Evolutionary conservation across 2,113 vertebrate genomes (phyloP), one percentile per base, ranked within the genome.

Genomic region (Pangasianodon hypophthalmus): DNA sequence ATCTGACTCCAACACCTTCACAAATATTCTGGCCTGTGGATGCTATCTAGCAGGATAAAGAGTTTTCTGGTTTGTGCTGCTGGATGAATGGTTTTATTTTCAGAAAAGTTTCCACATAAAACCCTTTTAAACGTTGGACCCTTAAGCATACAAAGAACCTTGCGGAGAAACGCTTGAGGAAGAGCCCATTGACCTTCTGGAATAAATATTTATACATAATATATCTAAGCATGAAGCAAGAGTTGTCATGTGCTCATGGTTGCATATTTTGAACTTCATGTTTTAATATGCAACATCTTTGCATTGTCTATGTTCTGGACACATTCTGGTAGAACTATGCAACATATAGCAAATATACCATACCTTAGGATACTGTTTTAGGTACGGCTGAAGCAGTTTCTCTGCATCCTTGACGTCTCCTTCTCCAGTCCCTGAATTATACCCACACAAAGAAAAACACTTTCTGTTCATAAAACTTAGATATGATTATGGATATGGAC

Each of bases 341-440:
- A 18, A 58, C 41, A 37, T 50, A 81, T 52, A 37, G 8, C 7
- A 3, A 60, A 84, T 7, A 56, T 41, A 13, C 21, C 8, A 16
- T 85, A 90, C 98, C 97, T 98, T 98, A 24, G 98, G 98, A 90
- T 99, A 99, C 86, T 96, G 96, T 58, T 96, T 94, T 88, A 99
- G 96, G 94, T 98, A 99, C 29, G 98, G 98, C 88, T 97, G 95
- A 87, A 99, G 93, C 46, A 99, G 95, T 90, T 95, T 97, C 93
- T 99, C 98, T 89, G 98, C 98, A 90, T 99, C 98, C 86, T 96
- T 96, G 0, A 98, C 96, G 9, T 99, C 97, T 91, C 97, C 98
- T 86, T 98, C 98, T 89, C 98, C 98, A 0, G 97, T 99, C n/a
- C 98, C 98, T 99, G 93, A 14, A 24, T 32, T 21, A 94, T 89